Base-by-base conservation (phyloP, 2,888 invertebrate species). In the Pristionchus mayeri region DNA sequence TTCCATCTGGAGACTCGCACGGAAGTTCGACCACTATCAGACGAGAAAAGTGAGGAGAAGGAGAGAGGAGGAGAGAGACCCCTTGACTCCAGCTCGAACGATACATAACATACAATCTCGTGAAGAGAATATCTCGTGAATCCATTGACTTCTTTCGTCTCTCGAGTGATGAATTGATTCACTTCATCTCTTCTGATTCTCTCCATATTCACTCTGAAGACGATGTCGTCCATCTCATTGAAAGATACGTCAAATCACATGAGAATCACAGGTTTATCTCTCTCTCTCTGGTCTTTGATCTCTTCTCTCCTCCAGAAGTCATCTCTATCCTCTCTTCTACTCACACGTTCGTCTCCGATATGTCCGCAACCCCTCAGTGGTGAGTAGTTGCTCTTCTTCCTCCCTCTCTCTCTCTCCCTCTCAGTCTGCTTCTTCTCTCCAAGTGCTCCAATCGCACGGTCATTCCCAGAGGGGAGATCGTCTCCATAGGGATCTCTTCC, bases 211-310 rank as follows among this genome's bases (percentile, higher is more conserved):
- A 52, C 44, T 50, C 48, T 30, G 79, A 79, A 37, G 54, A 79
- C n/a, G 79, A 79, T 24, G 79, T 79, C 16, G 52, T 79, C 54
- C n/a, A 44, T 76, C 50, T 76, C n/a, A 76, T 76, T 40, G 76
- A 76, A 27, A 24, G 3, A 2, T 76, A 76, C 48, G 34, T 76
- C 21, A 76, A 40, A 48, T 18, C 48, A 18, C 16, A 76, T 76
- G 76, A 76, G 30, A 44, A 48, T 3, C 9, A 76, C 18, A 76
- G 67, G 67, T 67, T 67, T 34, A 67, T 30, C 30, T 30, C 18
- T 3, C 21, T 21, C 21, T 2, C 9, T 40, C 21, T 67, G 67
- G 21, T 67, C 34, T 67, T 67, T 67, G 67, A 67, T 67, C 37
- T 67, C 21, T 67, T 37, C 0, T 30, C 44, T 13, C 11, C 30